phyloP scores from a whole-genome alignment of 2,113 vertebrate species.

The Microcebus jonahi region DNA sequence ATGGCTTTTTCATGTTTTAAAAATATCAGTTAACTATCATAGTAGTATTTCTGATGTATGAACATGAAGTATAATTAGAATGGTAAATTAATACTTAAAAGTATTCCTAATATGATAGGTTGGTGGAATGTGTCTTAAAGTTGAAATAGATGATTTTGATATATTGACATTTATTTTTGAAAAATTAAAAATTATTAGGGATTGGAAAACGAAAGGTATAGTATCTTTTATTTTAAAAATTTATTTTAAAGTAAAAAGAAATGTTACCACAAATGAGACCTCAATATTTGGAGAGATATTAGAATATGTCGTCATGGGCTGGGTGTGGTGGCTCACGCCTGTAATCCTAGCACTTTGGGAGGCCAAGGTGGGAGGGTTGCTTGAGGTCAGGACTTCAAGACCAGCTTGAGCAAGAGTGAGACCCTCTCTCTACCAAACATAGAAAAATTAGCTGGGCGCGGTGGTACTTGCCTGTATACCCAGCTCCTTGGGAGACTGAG shows the following conservation, averaged over 20 bases:
- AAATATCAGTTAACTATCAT: background rate
- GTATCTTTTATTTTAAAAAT: background rate
- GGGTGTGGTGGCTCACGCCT: too few relatives aligned
- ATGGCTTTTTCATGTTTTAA: background rate
- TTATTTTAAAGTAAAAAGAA: slow-evolving; percentile 27
- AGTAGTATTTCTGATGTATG: background rate
- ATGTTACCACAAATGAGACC: background rate
- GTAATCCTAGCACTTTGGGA: too few relatives aligned
- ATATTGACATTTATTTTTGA: slow-evolving; percentile 14
- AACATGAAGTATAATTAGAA: slow-evolving; percentile 17
- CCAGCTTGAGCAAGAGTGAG: too few relatives aligned
- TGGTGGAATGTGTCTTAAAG: background rate
- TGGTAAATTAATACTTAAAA: background rate
- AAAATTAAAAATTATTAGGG: background rate
- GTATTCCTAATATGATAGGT: background rate
- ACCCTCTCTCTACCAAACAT: too few relatives aligned
- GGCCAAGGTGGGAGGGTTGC: too few relatives aligned
- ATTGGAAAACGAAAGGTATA: background rate
- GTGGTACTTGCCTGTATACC: too few relatives aligned
- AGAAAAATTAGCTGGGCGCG: too few relatives aligned
- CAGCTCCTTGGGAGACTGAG: too few relatives aligned
- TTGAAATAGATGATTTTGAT: slow-evolving; percentile 38
- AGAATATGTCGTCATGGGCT: background rate
- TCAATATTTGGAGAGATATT: slow-evolving; percentile 9
- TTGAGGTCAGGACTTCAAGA: too few relatives aligned